Evolutionary conservation across 2,797 vertebrate genomes (phyloP).

Genomic region (Phyllotis vaccarum): DNA sequence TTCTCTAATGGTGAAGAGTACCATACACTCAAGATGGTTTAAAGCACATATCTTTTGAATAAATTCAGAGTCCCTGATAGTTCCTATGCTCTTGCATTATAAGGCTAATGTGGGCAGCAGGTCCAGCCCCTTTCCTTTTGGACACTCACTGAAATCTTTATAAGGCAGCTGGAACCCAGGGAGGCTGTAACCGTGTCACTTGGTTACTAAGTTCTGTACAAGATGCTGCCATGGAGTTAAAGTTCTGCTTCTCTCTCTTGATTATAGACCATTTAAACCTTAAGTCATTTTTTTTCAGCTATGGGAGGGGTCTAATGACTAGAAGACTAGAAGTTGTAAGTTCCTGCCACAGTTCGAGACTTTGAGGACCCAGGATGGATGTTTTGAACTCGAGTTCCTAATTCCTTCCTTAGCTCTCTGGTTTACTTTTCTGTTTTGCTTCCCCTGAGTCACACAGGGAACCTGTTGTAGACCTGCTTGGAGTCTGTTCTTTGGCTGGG

Average conservation of each 20-base stretch:
- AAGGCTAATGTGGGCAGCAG: not conserved
- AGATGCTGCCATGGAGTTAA: not conserved
- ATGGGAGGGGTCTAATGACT: not conserved
- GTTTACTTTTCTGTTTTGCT: not conserved
- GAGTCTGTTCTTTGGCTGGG: not conserved
- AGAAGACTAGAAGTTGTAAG: not conserved
- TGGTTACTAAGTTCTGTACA: not conserved
- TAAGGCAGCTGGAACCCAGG: not conserved
- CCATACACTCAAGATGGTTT: not conserved
- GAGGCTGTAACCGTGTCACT: not conserved
- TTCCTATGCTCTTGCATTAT: not conserved
- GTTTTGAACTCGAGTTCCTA: not conserved
- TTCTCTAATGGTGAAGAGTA: not conserved
- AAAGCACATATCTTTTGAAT: not conserved
- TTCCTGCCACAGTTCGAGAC: not conserved
- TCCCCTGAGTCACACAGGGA: rapidly evolving
- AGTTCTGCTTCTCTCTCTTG: not conserved
- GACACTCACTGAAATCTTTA: not conserved
- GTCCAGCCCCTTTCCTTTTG: not conserved
- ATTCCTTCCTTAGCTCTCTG: not conserved
- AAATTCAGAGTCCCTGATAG: not conserved
- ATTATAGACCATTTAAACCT: conserved; percentile 39
- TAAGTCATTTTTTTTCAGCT: not conserved
- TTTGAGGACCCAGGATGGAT: not conserved
- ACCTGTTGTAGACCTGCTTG: not conserved